Percentiles rank a stretch among this genome's conserved stretches.
Evolutionary conservation across 2,113 vertebrate genomes (phyloP).

Genomic region (Gallinago media): DNA sequence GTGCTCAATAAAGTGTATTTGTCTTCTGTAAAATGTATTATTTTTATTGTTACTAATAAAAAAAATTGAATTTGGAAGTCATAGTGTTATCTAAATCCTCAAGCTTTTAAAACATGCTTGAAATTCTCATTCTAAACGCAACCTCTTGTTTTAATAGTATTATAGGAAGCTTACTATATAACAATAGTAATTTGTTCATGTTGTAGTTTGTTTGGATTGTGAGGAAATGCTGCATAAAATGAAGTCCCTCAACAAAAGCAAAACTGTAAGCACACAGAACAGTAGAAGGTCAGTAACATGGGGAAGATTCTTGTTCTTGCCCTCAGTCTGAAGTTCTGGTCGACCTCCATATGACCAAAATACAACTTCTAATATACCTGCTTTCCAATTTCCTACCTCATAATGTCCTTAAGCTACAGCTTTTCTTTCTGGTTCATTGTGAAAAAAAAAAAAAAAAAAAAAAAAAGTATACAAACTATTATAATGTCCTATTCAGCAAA

Average conservation of each 20-base stretch:
- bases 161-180: background rate
- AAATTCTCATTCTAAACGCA: background rate
- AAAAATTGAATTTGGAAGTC: background rate
- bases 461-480: background rate
- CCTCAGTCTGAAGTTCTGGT: background rate
- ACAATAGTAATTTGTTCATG: background rate
- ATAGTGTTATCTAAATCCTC: background rate
- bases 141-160: background rate
- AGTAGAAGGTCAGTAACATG: accelerated
- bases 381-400: background rate
- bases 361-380: background rate
- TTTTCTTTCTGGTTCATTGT: background rate
- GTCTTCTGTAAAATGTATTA: background rate
- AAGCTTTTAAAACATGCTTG: background rate
- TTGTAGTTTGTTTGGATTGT: background rate
- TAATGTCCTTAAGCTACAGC: background rate
- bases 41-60: background rate
- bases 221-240: background rate
- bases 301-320: background rate
- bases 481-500: background rate
- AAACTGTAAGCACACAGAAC: background rate
- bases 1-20: background rate
- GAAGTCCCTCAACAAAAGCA: background rate
- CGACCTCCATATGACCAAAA: background rate
- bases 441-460: background rate